phyloP scores from a whole-genome alignment of 2,888 invertebrate genomes.

The Agrochola lychnidis region DNA sequence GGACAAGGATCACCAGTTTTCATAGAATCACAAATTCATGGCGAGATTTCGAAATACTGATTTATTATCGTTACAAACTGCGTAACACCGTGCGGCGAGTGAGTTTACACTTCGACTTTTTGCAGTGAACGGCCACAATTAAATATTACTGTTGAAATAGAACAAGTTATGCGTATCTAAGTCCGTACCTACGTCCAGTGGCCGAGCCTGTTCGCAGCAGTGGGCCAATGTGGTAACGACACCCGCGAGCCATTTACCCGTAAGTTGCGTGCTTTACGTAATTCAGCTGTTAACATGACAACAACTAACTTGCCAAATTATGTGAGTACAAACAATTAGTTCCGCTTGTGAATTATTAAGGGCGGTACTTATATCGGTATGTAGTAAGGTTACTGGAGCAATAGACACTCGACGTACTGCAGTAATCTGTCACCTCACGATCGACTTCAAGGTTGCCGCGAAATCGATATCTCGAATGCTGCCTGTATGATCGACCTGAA shows the following conservation, averaged over 20 bases:
- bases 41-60: slow-evolving; percentile 42
- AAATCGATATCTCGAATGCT: slow-evolving; percentile 81
- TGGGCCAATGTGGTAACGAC: slow-evolving; percentile 77
- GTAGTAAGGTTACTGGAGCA: slow-evolving; percentile 76
- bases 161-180: slow-evolving; percentile 77
- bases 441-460: slow-evolving; percentile 84
- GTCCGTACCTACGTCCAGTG: slow-evolving; percentile 71
- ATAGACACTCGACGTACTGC: slow-evolving; percentile 67
- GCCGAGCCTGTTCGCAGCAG: slow-evolving; percentile 73
- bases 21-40: slow-evolving; percentile 29
- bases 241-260: slow-evolving; percentile 75
- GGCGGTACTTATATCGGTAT: slow-evolving; percentile 74
- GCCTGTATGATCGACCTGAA: slow-evolving; percentile 77
- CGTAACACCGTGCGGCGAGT: slow-evolving; percentile 68
- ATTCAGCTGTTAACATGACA: slow-evolving; percentile 82
- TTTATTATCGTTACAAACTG: slow-evolving; percentile 45
- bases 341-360: slow-evolving; percentile 85
- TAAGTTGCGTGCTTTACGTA: slow-evolving; percentile 83
- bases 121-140: slow-evolving; percentile 76
- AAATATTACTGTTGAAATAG: slow-evolving; percentile 75
- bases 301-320: slow-evolving; percentile 76
- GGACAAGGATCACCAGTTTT: slow-evolving; percentile 35
- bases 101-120: slow-evolving; percentile 75
- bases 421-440: slow-evolving; percentile 79
- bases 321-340: slow-evolving; percentile 80